Evolutionary conservation across 2,113 vertebrate species (phyloP), one percentile per base, ranked within the genome.

Genomic region (Hippocampus mohnikei): DNA sequence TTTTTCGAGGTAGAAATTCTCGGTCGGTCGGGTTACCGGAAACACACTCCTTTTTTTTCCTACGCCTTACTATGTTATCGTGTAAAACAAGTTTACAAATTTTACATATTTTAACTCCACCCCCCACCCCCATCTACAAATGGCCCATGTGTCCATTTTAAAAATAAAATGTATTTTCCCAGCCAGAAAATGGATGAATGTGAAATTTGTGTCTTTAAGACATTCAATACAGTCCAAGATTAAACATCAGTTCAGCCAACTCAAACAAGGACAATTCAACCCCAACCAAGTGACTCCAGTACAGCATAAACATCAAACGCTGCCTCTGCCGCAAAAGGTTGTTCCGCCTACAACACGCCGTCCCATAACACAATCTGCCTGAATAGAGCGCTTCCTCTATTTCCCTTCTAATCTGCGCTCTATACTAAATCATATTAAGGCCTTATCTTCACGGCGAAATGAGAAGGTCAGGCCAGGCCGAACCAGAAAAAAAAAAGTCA

Each of bases 371-470:
- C 29, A 62, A 21, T 62, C 60, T 20, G 8, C 2, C 20, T 40
- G 16, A 48, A 59, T 11, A 18, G n/a, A 29, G 12, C 48, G 29
- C 11, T 16, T 66, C 55, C 55, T 58, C 52, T n/a, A 41, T 15
- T n/a, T 15, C 59, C 50, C 68, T 29, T 60, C 27, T 29, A 52
- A 83, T 71, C 52, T 44, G 18, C 9, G 25, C n/a, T 20, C 25
- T 13, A 56, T 61, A 42, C 8, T 59, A 41, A 72, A 40, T 3
- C 2, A 20, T 10, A 60, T n/a, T 9, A 8, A 20, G 58, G 23
- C 13, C 42, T 66, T 73, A 70, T 67, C 56, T 53, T 55, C 63
- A 20, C 6, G 6, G 55, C 1, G 11, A 25, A 62, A 63, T 46
- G 44, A 67, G n/a, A 27, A 58, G 55, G 55, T 56, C 23, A 27